A percentile compares a stretch with the other conserved stretches of the same genome.
Conservation (phyloP, 2,113 vertebrate genomes). For the Sakesphorus luctuosus region DNA sequence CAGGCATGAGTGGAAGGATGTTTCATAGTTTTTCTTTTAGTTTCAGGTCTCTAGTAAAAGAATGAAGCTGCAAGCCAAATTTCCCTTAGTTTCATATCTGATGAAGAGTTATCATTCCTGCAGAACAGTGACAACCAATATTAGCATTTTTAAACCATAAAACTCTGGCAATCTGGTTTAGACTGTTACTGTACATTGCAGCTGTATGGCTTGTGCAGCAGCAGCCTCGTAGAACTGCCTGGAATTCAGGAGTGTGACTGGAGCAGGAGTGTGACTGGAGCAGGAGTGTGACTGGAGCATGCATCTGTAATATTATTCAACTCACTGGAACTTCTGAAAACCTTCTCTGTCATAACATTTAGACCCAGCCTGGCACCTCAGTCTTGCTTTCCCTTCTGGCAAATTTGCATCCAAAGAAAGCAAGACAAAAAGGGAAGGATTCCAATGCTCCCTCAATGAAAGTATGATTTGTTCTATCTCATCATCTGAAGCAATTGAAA, state of each 20-base stretch:
- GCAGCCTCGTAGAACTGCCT: background rate
- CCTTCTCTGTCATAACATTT: background rate
- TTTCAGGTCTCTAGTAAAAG: background rate
- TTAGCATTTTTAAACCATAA: constrained; percentile 8
- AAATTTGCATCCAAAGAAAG: background rate
- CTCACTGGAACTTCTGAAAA: background rate
- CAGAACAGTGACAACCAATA: background rate
- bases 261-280: background rate
- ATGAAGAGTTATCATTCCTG: background rate
- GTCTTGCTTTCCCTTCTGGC: background rate
- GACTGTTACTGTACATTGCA: background rate
- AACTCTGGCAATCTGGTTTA: background rate
- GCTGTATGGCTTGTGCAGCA: background rate
- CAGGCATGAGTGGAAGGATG: background rate
- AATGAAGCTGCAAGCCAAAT: background rate
- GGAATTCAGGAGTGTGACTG: background rate
- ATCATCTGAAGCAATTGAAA: background rate
- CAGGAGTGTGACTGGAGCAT: background rate
- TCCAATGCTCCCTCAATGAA: background rate
- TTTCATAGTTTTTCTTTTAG: background rate
- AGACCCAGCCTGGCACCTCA: background rate
- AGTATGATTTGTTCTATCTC: background rate
- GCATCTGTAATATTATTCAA: background rate
- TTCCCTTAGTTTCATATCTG: background rate
- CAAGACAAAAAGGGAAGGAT: background rate